A percentile compares a stretch with the other conserved stretches of the same genome.
These are phyloP conservation scores for Drosophila antonietae DNA, from an alignment of 2,888 invertebrate genomes.

Conservation along the genomic window DNA sequence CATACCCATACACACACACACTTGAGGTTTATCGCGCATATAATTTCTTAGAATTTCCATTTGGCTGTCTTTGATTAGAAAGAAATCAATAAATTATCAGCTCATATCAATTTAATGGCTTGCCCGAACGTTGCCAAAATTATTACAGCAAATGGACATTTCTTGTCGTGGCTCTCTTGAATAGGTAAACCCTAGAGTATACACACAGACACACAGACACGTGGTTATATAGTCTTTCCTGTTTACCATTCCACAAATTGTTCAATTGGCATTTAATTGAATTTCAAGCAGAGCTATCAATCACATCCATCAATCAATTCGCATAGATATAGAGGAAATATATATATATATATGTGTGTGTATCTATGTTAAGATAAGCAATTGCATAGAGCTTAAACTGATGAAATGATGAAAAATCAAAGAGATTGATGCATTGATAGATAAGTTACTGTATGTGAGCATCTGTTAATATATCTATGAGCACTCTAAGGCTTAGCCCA, in stretches of 20 bases:
- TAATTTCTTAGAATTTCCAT: constrained; percentile 65
- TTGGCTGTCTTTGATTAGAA: constrained; percentile 60
- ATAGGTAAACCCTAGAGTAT: background rate
- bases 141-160: constrained; percentile 45
- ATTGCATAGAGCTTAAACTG: no score
- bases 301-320: constrained; percentile 32
- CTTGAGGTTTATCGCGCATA: constrained; percentile 36
- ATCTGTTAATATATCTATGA: background rate
- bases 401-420: no score
- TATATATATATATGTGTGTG: no score
- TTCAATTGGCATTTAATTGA: constrained; percentile 60
- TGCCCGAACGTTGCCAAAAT: constrained; percentile 17
- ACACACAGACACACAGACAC: background rate
- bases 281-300: constrained; percentile 40
- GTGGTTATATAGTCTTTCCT: background rate
- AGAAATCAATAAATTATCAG: constrained; percentile 72
- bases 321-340: background rate
- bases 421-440: background rate
- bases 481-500: no score
- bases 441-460: background rate
- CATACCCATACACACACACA: background rate
- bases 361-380: background rate
- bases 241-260: constrained; percentile 35
- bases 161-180: constrained; percentile 17
- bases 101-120: constrained; percentile 59